These are phyloP conservation scores for Calycopis cecrops DNA, from an alignment of 1,140 invertebrate genomes.

Conservation along the genomic window DNA sequence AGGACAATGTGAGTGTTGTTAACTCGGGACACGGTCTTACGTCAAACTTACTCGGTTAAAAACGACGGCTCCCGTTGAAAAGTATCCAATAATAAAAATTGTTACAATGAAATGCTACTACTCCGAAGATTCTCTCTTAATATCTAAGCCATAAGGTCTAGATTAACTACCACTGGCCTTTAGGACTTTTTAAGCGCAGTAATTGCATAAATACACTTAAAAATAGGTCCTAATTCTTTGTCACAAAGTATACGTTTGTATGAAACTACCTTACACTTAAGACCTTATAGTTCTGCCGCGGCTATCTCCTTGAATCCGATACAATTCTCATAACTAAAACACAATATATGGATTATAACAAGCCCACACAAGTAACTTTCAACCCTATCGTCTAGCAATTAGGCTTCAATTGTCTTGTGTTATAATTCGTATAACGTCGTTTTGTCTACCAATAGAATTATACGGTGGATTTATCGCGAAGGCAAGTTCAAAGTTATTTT, in stretches of 20 bases:
- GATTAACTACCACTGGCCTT: not conserved
- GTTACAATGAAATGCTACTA: not conserved
- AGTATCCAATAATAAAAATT: slow-evolving; percentile 6
- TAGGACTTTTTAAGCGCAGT: not conserved
- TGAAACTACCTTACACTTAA: not conserved
- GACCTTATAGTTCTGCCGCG: not conserved
- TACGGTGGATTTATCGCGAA: slow-evolving; percentile 4
- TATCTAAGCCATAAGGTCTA: not conserved
- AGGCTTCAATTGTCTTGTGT: not conserved
- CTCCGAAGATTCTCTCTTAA: not conserved
- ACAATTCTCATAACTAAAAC: slow-evolving; percentile 3
- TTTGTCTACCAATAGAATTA: not conserved
- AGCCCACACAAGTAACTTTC: not conserved
- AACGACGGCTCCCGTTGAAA: not conserved
- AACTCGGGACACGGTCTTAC: not conserved
- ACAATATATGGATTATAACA: slow-evolving; percentile 6
- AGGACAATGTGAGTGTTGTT: not conserved
- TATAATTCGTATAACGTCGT: not conserved
- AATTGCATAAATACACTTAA: not conserved
- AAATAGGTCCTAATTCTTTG: not conserved
- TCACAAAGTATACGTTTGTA: not conserved
- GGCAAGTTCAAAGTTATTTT: not conserved
- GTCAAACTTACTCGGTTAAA: slow-evolving; percentile 1
- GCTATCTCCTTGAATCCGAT: slow-evolving; percentile 5
- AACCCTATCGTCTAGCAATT: not conserved